Evolutionary conservation across 2,888 invertebrate genomes (phyloP).

Genomic region (Troides helena): DNA sequence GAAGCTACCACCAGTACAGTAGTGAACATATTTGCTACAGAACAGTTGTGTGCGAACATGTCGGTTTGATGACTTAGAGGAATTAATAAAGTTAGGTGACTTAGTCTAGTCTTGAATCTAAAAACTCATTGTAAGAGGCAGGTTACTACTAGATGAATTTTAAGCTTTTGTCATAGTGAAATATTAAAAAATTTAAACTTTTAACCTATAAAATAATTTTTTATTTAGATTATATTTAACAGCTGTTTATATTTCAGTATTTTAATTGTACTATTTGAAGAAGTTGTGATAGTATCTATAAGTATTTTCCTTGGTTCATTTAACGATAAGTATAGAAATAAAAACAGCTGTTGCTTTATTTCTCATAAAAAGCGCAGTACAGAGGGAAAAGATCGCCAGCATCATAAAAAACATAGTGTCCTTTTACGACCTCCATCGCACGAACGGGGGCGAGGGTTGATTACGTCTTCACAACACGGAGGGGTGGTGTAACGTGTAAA

Average conservation of each 20-base stretch:
- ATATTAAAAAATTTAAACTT: too few species aligned
- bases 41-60: too few species aligned
- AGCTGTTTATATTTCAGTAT: background rate
- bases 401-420: slow-evolving; percentile 21
- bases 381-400: slow-evolving; percentile 13
- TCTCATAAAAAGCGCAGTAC: slow-evolving; percentile 16
- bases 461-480: slow-evolving; percentile 10
- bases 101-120: too few species aligned
- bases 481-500: background rate
- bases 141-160: too few species aligned
- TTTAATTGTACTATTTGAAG: background rate
- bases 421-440: slow-evolving; percentile 7
- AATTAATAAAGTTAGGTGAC: too few species aligned
- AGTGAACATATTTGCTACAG: too few species aligned
- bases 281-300: background rate
- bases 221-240: too few species aligned
- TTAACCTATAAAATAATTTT: too few species aligned
- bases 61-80: too few species aligned
- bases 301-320: slow-evolving; percentile 10
- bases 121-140: too few species aligned
- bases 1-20: too few species aligned
- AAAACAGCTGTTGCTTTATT: slow-evolving; percentile 25
- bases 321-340: slow-evolving; percentile 23
- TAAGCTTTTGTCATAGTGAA: too few species aligned
- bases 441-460: slow-evolving; percentile 2